A percentile compares a stretch with the other conserved stretches of the same genome.
These are phyloP conservation scores for Odontomachus brunneus DNA, from an alignment of 1,140 invertebrate species.

Conservation along the genomic window DNA sequence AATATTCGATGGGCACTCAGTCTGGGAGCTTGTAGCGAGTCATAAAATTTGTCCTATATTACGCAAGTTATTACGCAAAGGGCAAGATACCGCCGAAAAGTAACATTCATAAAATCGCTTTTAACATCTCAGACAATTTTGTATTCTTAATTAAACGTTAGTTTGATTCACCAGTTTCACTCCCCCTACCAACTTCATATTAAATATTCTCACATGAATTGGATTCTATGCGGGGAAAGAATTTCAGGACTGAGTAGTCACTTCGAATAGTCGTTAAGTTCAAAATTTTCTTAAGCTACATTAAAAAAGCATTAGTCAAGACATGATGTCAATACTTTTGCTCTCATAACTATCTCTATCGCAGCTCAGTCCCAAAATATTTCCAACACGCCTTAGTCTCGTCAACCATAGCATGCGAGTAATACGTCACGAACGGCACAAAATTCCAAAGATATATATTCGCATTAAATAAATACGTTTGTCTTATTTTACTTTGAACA, in stretches of 20 bases:
- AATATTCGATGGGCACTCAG: slow-evolving; percentile 23
- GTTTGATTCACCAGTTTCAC: slow-evolving; percentile 50
- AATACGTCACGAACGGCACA: slow-evolving; percentile 65
- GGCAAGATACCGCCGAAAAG: slow-evolving; percentile 33
- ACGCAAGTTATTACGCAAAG: slow-evolving; percentile 22
- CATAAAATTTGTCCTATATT: slow-evolving; percentile 6
- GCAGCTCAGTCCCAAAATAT: slow-evolving; percentile 14
- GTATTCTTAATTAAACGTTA: slow-evolving; percentile 33
- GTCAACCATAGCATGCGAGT: slow-evolving; percentile 68
- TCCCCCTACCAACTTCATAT: slow-evolving; percentile 38
- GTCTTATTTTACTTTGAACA: slow-evolving; percentile 55
- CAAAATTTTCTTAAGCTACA: background rate
- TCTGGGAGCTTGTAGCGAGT: slow-evolving; percentile 22
- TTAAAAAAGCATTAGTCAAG: no score
- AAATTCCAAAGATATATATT: slow-evolving; percentile 56
- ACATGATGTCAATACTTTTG: background rate
- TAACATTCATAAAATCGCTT: slow-evolving; percentile 36
- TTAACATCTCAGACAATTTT: slow-evolving; percentile 7
- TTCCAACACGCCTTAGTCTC: slow-evolving; percentile 26
- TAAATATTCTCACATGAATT: slow-evolving; percentile 4
- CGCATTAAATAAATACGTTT: slow-evolving; percentile 42
- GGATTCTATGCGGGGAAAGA: background rate
- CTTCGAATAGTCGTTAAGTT: background rate
- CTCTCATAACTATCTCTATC: background rate
- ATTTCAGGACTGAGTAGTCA: slow-evolving; percentile 35